These are phyloP conservation scores for Meloidogyne floridensis DNA, from an alignment of 1,140 invertebrate species.

Conservation along the genomic window DNA sequence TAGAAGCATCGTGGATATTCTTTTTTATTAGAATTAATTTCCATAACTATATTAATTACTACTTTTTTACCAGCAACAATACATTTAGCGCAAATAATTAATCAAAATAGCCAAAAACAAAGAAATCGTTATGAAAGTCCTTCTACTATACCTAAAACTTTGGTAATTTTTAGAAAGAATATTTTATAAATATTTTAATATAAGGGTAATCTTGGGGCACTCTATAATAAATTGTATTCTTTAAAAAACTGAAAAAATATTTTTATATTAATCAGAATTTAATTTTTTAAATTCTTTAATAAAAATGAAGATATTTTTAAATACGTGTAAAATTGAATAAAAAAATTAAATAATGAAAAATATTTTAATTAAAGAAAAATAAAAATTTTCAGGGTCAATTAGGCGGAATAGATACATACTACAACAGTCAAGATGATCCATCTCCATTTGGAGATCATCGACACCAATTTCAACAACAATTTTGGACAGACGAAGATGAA, in stretches of 20 bases:
- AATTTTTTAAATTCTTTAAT: too few relatives aligned
- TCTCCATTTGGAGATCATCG: conserved; percentile 1
- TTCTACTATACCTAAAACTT: background rate
- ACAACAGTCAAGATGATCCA: background rate
- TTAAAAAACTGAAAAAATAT: too few relatives aligned
- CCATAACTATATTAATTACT: conserved; percentile 25
- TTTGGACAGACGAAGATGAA: conserved; percentile 32
- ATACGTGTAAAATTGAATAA: too few relatives aligned
- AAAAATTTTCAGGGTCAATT: too few relatives aligned
- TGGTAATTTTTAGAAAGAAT: background rate
- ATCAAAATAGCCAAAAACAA: conserved; percentile 1
- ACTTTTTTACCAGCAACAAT: conserved; percentile 43
- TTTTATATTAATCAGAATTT: too few relatives aligned
- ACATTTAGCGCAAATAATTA: conserved; percentile 32
- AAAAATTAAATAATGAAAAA: too few relatives aligned
- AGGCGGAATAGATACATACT: background rate
- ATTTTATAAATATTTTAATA: conserved; percentile 9
- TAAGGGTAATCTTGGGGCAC: too few relatives aligned
- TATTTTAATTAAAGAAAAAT: too few relatives aligned
- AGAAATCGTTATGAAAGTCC: background rate
- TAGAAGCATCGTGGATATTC: conserved; percentile 56
- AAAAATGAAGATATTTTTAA: too few relatives aligned
- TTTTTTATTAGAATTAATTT: conserved; percentile 45
- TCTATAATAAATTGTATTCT: too few relatives aligned
- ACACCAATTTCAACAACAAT: conserved; percentile 4